Percentiles rank a stretch among this genome's conserved stretches.
phyloP scores from a whole-genome alignment of 1,140 invertebrate genomes.

The Yoshiicerus persimilis region DNA sequence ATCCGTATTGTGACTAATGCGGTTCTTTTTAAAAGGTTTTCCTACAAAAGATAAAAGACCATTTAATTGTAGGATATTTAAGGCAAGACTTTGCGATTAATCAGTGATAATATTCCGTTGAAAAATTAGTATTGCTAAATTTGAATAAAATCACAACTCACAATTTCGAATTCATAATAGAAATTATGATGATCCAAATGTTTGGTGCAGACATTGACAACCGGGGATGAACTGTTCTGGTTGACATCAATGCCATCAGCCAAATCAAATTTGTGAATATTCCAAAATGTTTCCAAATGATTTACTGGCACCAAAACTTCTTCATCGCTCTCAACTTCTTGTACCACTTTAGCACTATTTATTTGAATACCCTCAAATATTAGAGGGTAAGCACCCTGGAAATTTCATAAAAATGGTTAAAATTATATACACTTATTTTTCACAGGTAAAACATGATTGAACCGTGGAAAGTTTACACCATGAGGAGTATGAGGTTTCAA shows the following conservation, averaged over 20 bases:
- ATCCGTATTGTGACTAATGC: not conserved
- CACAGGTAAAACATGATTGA: constrained; percentile 35
- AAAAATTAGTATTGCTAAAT: no score
- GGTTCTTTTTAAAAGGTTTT: not conserved
- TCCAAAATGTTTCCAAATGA: constrained; percentile 22
- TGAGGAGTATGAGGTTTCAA: constrained; percentile 55
- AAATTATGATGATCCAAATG: constrained; percentile 35
- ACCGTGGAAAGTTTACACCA: not conserved
- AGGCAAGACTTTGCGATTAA: no score
- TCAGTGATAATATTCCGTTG: not conserved
- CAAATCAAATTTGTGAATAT: not conserved
- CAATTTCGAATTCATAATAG: constrained; percentile 4
- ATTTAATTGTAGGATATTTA: no score
- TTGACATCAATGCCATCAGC: not conserved
- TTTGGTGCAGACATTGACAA: constrained; percentile 56
- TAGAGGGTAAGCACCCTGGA: not conserved
- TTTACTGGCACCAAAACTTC: not conserved
- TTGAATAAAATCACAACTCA: not conserved
- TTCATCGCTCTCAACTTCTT: not conserved
- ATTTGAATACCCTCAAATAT: not conserved
- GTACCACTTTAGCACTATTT: not conserved
- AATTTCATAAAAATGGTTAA: not conserved
- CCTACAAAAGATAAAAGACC: not conserved
- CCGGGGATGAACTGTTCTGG: constrained; percentile 58
- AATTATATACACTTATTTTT: no score